These are phyloP conservation scores for Conops quadrifasciatus DNA, from an alignment of 2,888 invertebrate species.

Conservation along the genomic window DNA sequence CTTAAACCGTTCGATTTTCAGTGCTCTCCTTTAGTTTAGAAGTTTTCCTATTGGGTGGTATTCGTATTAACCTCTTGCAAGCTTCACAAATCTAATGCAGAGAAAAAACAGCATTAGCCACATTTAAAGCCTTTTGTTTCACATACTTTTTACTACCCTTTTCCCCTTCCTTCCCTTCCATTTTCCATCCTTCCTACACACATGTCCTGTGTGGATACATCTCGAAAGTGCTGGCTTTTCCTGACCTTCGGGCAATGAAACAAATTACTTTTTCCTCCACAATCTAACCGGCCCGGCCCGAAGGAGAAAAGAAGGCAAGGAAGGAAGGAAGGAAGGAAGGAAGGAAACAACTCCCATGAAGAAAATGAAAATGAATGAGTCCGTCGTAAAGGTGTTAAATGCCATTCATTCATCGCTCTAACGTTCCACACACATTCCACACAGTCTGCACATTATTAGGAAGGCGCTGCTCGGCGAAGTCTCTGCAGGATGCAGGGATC, in stretches of 20 bases:
- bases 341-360: neutral
- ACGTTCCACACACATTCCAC: neutral
- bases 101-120: neutral
- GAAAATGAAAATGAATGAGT: constrained; percentile 29
- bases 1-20: too few relatives aligned
- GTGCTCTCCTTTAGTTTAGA: too few relatives aligned
- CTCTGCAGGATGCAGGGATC: constrained; percentile 4
- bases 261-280: constrained; percentile 21
- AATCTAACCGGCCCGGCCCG: too few relatives aligned
- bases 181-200: too few relatives aligned
- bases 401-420: constrained; percentile 5
- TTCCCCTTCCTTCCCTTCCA: too few relatives aligned
- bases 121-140: neutral
- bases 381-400: constrained; percentile 19
- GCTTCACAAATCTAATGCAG: too few relatives aligned
- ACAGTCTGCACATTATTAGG: neutral
- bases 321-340: neutral
- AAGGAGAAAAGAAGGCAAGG: too few relatives aligned
- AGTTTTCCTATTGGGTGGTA: too few relatives aligned
- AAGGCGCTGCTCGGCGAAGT: neutral
- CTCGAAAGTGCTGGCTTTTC: neutral
- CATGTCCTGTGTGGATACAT: neutral
- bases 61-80: too few relatives aligned
- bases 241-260: constrained; percentile 17
- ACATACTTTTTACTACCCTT: neutral